Base-by-base conservation (phyloP, 2,113 vertebrate species). In the Sorex araneus region DNA sequence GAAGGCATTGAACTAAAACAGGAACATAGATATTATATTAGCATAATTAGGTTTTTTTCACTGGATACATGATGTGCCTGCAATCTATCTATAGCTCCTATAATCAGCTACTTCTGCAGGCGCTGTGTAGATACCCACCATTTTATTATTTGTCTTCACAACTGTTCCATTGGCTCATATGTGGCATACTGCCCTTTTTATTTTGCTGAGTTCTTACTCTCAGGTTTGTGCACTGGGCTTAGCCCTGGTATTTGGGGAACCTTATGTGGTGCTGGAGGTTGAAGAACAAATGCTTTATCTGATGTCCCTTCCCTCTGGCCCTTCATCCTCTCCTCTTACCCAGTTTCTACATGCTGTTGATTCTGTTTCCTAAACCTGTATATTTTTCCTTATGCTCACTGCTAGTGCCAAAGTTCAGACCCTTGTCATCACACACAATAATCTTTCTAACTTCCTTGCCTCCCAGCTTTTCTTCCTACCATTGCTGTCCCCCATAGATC, bases 21-120 rank as follows among this genome's bases (percentile, higher is more conserved):
- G 16, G 60, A 30, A 69, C 9, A 3, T 30, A 11, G 36, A 28
- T 21, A 8, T 28, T 25, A 16, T 3, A 21, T 40, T 2, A 1
- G 40, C 40, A 7, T 8, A 5, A 9, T 19, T 28, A 1, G n/a
- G 30, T 10, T 8, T 0, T 2, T 50, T 32, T 9, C 6, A 3
- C 70, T 30, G n/a, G 28, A 11, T 25, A 0, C 2, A 0, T 27
- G 57, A 16, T 28, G 3, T 9, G 15, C 40, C 0, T 27, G 2
- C 7, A 6, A 4, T 43, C 23, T 25, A 6, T 10, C 0, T 1
- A 0, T 3, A 1, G 19, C 25, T 1, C 13, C 11, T 36, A 1
- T 10, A 27, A 1, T 34, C 47, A 2, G 0, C 27, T 12, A 2
- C 3, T 0, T 0, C 0, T 0, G 7, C 11, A 18, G 36, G 47